Percentiles rank a stretch among this genome's conserved stretches.
phyloP scores from a whole-genome alignment of 2,888 invertebrate genomes.

The Pachydiplax longipennis region DNA sequence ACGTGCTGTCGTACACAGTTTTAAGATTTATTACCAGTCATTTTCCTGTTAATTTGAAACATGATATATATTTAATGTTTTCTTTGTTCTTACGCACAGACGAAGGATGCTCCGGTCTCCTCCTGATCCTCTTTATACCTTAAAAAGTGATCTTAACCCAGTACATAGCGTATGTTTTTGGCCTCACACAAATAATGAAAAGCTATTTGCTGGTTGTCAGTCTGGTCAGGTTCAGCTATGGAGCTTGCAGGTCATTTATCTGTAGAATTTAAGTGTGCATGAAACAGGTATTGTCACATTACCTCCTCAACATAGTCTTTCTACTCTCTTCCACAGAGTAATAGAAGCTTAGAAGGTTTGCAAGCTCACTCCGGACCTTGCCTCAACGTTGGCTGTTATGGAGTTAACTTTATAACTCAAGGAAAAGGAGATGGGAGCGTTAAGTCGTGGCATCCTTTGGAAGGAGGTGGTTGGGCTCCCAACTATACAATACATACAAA shows the following conservation, averaged over 20 bases:
- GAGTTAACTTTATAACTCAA: not conserved
- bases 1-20: too few relatives aligned
- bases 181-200: constrained; percentile 57
- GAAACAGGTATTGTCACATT: not conserved
- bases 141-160: constrained; percentile 75
- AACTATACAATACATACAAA: not conserved
- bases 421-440: constrained; percentile 17
- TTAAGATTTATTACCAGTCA: too few relatives aligned
- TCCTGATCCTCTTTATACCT: constrained; percentile 78
- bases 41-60: too few relatives aligned
- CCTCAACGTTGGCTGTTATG: not conserved
- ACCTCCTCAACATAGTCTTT: not conserved
- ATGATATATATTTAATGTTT: too few relatives aligned
- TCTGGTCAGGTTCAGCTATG: constrained; percentile 79
- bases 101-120: constrained; percentile 74
- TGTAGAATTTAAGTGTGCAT: constrained; percentile 53
- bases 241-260: constrained; percentile 74
- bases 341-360: constrained; percentile 13
- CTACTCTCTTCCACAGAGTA: not conserved
- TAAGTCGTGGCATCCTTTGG: constrained; percentile 5
- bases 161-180: constrained; percentile 75
- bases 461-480: constrained; percentile 19
- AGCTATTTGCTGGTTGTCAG: constrained; percentile 77
- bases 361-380: constrained; percentile 14
- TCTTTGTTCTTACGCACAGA: too few relatives aligned